Percentiles rank a stretch among this genome's conserved stretches.
Evolutionary conservation across 2,797 vertebrate species (phyloP).

Genomic region (Myotis myotis): DNA sequence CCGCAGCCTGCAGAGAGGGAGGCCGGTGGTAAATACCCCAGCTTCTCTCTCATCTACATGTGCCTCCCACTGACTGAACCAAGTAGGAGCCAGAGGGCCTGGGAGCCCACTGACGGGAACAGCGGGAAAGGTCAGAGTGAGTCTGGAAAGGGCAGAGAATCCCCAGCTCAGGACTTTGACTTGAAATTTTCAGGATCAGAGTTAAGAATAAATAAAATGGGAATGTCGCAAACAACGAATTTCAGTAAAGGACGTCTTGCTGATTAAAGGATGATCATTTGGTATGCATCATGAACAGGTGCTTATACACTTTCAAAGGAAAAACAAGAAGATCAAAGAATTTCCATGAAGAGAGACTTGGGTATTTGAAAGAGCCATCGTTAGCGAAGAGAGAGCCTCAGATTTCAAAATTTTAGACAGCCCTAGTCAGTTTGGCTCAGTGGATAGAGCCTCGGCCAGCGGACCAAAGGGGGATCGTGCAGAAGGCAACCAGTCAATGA

Average conservation of each 20-base stretch:
- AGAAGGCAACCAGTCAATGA: no score
- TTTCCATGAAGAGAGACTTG: background rate
- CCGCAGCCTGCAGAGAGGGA: background rate
- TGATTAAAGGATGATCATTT: background rate
- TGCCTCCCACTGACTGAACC: background rate
- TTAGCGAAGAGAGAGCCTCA: background rate
- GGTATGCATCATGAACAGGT: background rate
- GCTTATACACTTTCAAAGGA: background rate
- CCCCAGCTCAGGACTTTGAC: background rate
- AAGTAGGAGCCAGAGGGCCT: background rate
- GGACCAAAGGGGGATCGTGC: no score
- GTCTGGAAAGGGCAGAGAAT: background rate
- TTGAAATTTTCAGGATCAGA: background rate
- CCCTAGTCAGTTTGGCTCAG: no score
- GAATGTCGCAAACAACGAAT: background rate
- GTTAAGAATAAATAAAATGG: constrained; percentile 6
- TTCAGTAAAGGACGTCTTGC: background rate
- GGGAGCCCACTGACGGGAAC: background rate
- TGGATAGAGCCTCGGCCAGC: no score
- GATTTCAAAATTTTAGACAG: background rate
- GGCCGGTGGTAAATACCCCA: background rate
- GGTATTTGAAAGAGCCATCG: background rate
- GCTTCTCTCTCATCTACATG: background rate
- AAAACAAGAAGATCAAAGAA: background rate
- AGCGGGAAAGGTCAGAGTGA: background rate